phyloP scores from a whole-genome alignment of 1,140 invertebrate species.

The Papilio glaucus region DNA sequence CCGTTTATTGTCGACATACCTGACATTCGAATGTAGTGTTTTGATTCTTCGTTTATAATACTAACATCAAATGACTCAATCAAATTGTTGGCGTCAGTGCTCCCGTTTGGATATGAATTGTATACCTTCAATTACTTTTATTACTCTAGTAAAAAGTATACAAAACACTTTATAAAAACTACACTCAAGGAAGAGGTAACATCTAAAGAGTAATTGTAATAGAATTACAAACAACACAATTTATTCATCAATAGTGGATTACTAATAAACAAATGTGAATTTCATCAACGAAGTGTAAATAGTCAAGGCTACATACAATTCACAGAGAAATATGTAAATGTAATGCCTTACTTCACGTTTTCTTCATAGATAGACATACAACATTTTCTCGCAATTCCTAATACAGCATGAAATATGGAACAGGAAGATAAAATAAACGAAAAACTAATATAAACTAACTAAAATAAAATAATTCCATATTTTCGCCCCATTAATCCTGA shows the following conservation, averaged over 20 bases:
- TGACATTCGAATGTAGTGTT: background rate
- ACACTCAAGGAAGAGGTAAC: background rate
- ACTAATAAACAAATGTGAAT: background rate
- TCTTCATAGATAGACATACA: background rate
- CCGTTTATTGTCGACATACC: background rate
- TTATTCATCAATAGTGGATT: background rate
- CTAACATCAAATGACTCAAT: background rate
- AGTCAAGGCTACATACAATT: slow-evolving; percentile 21
- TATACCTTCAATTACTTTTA: background rate
- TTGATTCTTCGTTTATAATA: background rate
- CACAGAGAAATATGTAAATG: slow-evolving; percentile 32
- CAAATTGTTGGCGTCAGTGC: background rate
- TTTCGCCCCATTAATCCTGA: too few relatives aligned
- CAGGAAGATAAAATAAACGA: too few relatives aligned
- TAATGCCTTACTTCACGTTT: slow-evolving; percentile 20
- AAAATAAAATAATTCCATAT: too few relatives aligned
- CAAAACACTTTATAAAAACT: background rate
- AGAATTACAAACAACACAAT: background rate
- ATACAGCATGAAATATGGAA: slow-evolving; percentile 1
- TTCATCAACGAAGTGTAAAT: slow-evolving; percentile 18
- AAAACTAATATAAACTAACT: too few relatives aligned
- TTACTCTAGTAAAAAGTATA: background rate
- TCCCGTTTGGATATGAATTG: background rate
- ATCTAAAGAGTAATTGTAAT: background rate
- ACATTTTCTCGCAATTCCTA: slow-evolving; percentile 7